Conservation (phyloP, 2,797 vertebrate genomes). For the Amniataba percoides region DNA sequence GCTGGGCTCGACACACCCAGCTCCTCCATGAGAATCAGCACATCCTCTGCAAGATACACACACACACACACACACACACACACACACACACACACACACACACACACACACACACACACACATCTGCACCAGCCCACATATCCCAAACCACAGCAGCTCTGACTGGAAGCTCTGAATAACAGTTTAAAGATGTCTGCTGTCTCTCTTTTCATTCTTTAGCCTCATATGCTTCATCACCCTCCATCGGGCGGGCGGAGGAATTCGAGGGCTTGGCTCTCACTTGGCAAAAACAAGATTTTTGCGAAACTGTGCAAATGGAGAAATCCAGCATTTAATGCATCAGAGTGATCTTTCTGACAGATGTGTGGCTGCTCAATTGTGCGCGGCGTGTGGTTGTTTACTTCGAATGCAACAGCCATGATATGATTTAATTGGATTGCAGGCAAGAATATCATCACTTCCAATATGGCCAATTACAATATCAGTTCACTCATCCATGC, state of each 20-base stretch:
- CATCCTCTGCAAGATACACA: conserved; percentile 22
- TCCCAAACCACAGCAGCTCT: conserved; percentile 62
- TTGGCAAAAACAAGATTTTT: conserved; percentile 62
- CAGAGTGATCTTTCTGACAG: not conserved
- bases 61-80: conserved; percentile 35
- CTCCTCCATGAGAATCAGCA: conserved; percentile 52
- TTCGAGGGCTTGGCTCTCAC: conserved; percentile 58
- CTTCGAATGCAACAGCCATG: not conserved
- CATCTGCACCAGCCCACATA: conserved; percentile 46
- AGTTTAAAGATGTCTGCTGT: conserved; percentile 71
- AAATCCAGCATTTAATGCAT: conserved; percentile 14
- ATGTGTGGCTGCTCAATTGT: conserved; percentile 14
- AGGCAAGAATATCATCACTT: not conserved
- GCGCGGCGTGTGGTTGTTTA: not conserved
- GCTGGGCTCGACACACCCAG: conserved; percentile 60
- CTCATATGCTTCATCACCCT: conserved; percentile 59
- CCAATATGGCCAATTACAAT: not conserved
- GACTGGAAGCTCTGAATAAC: conserved; percentile 65
- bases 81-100: not conserved
- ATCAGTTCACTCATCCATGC: not conserved
- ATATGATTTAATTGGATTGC: not conserved
- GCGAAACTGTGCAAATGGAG: conserved; percentile 31
- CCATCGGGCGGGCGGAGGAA: conserved; percentile 63
- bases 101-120: conserved; percentile 32
- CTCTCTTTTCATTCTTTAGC: conserved; percentile 23